Evolutionary conservation across 1,140 invertebrate genomes (phyloP).

Genomic region (Papilio machaon): DNA sequence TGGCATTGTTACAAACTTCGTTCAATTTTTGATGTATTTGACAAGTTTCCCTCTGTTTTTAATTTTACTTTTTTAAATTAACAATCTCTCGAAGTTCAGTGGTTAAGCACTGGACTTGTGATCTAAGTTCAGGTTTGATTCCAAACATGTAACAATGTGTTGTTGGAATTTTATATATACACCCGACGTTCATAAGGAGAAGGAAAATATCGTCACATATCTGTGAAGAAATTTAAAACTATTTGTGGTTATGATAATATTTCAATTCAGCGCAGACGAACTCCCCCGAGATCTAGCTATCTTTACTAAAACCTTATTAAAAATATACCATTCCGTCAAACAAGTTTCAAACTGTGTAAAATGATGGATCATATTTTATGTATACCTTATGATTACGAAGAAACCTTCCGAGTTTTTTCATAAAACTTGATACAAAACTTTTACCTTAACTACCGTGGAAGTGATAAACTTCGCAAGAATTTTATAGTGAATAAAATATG

Average conservation of each 20-base stretch:
- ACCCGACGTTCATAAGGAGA: too few relatives aligned
- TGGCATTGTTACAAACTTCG: constrained; percentile 24
- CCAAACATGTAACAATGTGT: too few relatives aligned
- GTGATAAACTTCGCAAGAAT: constrained; percentile 10
- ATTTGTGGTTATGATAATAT: too few relatives aligned
- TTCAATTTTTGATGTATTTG: constrained; percentile 20
- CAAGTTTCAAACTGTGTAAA: not conserved
- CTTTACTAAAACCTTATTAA: not conserved
- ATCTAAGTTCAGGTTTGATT: too few relatives aligned
- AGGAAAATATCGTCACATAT: too few relatives aligned
- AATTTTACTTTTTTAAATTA: not conserved
- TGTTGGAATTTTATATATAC: too few relatives aligned
- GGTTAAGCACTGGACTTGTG: too few relatives aligned
- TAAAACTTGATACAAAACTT: constrained; percentile 20
- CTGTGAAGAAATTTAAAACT: too few relatives aligned
- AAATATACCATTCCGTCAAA: not conserved
- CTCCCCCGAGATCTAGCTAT: not conserved
- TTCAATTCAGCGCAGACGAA: not conserved
- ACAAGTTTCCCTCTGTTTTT: not conserved
- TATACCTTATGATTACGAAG: constrained; percentile 4
- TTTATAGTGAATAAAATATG: not conserved
- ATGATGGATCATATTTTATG: constrained; percentile 15
- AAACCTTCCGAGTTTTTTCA: constrained; percentile 26
- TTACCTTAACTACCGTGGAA: constrained; percentile 13
- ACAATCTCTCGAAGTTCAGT: too few relatives aligned